These are phyloP conservation scores for Neomorphus geoffroyi DNA, from an alignment of 2,797 vertebrate genomes.

Conservation along the genomic window DNA sequence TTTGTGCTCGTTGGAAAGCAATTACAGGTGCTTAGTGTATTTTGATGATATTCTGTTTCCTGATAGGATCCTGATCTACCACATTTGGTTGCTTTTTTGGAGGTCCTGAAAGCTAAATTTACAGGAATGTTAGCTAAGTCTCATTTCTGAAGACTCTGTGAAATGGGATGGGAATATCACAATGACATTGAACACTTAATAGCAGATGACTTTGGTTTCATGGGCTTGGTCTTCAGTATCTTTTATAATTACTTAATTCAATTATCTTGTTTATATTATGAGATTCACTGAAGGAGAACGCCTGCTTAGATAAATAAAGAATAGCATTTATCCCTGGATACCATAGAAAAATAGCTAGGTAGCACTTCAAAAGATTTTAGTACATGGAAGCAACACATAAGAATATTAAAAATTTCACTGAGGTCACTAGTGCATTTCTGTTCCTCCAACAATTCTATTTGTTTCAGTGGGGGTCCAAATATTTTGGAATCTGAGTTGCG, in stretches of 20 bases:
- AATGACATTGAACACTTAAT: neutral
- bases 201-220: neutral
- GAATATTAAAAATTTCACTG: neutral
- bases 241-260: conserved; percentile 41
- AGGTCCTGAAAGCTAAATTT: neutral
- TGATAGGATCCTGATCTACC: neutral
- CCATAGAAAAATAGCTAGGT: neutral
- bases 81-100: neutral
- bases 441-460: neutral
- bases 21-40: neutral
- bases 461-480: conserved; percentile 19
- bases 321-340: neutral
- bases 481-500: conserved; percentile 24
- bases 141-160: neutral
- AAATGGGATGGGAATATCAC: neutral
- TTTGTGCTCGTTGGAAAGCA: neutral
- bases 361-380: conserved; percentile 3
- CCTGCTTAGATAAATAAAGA: conserved; percentile 13
- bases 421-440: neutral
- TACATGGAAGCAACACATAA: neutral
- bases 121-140: neutral
- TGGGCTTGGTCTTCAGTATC: neutral
- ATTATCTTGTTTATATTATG: neutral
- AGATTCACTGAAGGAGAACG: neutral
- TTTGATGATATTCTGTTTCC: neutral